Base-by-base conservation (phyloP, 2,888 invertebrate species). In the Dione vanillae region DNA sequence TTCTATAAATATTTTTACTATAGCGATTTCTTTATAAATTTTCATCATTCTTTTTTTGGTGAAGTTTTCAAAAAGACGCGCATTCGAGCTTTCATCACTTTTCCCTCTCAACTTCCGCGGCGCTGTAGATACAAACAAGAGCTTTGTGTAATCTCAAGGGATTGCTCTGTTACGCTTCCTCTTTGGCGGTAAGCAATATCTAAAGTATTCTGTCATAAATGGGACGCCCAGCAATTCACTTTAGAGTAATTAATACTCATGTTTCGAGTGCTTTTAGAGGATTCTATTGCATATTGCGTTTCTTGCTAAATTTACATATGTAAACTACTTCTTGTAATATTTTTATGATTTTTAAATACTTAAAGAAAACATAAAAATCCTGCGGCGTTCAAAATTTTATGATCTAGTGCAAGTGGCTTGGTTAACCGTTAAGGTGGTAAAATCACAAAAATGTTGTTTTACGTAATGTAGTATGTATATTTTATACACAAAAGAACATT, bases 121-220 rank as follows among this genome's bases (percentile, higher is more conserved):
- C 61, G 45, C 45, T 35, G 45, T 27, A 27, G 5, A 27, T 35
- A 35, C 16, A 61, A 61, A 61, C 61, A 45, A n/a, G 61, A 16
- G 61, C 45, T 61, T 61, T 45, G 45, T 61, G n/a, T 16, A 61
- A 11, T 45, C 61, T 61, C 61, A 7, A 45, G 61, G 35, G 61
- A 61, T 3, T 45, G 27, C 61, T 61, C 61, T 43, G 27, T 45
- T 12, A 11, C 45, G 27, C 45, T 61, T 61, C n/a, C 27, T 35
- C n/a, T 35, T 45, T 10, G 1, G 20, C 10, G 9, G 45, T 61
- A 27, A 27, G 27, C 61, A 45, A 16, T 61, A 35, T 35, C 11
- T 11, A 35, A 27, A 61, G 43, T 61, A 11, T 61, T 45, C 27
- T 40, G 12, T 12, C 37, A 11, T 56, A 40, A 56, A 56, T 56